Evolutionary conservation across 2,113 vertebrate genomes (phyloP).

Genomic region (Cololabis saira): DNA sequence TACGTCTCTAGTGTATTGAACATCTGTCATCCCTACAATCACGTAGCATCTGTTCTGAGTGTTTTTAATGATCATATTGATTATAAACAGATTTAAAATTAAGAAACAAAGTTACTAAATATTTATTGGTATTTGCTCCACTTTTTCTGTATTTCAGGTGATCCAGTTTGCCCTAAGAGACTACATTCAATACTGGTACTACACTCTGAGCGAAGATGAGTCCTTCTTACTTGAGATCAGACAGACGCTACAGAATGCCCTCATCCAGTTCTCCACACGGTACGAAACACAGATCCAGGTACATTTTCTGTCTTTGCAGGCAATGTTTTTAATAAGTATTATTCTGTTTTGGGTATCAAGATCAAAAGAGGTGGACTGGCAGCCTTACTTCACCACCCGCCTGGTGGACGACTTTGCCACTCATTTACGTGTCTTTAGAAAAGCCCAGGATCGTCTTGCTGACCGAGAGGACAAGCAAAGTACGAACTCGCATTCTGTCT

Average conservation of each 20-base stretch:
- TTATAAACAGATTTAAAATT: not conserved
- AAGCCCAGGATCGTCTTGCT: constrained; percentile 93
- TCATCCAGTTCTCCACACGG: constrained; percentile 97
- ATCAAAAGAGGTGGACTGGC: constrained; percentile 99
- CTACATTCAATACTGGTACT: constrained; percentile 99
- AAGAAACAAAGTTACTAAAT: not conserved
- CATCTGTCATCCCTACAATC: too few relatives aligned
- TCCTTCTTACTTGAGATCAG: constrained; percentile 97
- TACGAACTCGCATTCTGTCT: constrained; percentile 55
- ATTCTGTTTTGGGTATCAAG: constrained; percentile 65
- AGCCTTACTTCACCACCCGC: constrained; percentile 98
- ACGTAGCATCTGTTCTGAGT: too few relatives aligned
- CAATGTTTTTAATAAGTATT: not conserved
- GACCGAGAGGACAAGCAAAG: constrained; percentile 94
- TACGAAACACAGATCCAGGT: constrained; percentile 53
- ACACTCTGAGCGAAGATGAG: constrained; percentile 97
- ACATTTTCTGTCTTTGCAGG: not conserved
- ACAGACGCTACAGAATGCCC: constrained; percentile 94
- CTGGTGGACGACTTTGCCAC: constrained; percentile 98
- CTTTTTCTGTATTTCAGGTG: constrained; percentile 80
- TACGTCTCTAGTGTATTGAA: too few relatives aligned
- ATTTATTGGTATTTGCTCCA: not conserved
- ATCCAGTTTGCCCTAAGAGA: constrained; percentile 98
- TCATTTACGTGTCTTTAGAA: constrained; percentile 96
- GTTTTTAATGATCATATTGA: too few relatives aligned